Base-by-base conservation (phyloP, 2,797 vertebrate species). In the Pseudomugil gertrudae region DNA sequence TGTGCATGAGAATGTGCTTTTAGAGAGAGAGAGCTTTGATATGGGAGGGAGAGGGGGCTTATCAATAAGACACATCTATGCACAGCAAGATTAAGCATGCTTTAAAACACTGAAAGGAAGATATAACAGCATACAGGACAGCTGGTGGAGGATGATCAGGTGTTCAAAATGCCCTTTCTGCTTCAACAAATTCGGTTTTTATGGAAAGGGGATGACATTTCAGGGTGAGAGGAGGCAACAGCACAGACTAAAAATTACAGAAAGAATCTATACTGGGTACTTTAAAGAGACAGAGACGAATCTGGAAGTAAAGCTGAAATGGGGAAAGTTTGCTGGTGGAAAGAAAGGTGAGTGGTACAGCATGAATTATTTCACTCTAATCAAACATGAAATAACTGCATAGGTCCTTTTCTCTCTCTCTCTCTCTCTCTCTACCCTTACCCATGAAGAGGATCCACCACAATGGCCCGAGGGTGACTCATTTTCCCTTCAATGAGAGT, bases 401-500 rank as follows among this genome's bases (percentile, higher is more conserved):
- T 17, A n/a, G 53, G 30, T 43, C 9, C 57, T 36, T 62, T 40
- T 36, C 4, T 68, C 36, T n/a, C n/a, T n/a, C n/a, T n/a, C n/a
- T n/a, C 1, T 36, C 4, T 63, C 36, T 58, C 13, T 40, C 26
- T 63, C 47, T 50, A 27, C 9, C 24, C 95, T 86, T 81, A 98
- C 98, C 98, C 98, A 0, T 98, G 93, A 23, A 96, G 92, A 1
- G 97, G 97, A 79, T 99, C 97, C 79, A 99, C 96, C 43, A 97
- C 96, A 1, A 99, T 98, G 48, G 98, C 97, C 0, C 98, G 93
- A 27, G 97, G 98, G 64, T 99, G 98, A 1, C 96, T 98, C 97
- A 99, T 99, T 86, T 95, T 98, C 59, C 97, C 97, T 86, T 99
- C 97, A 0, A 99, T 96, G 52, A 99, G 92, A 0, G 95, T 99